These are phyloP conservation scores for Kryptopterus vitreolus DNA, from an alignment of 2,797 vertebrate species.

Conservation along the genomic window DNA sequence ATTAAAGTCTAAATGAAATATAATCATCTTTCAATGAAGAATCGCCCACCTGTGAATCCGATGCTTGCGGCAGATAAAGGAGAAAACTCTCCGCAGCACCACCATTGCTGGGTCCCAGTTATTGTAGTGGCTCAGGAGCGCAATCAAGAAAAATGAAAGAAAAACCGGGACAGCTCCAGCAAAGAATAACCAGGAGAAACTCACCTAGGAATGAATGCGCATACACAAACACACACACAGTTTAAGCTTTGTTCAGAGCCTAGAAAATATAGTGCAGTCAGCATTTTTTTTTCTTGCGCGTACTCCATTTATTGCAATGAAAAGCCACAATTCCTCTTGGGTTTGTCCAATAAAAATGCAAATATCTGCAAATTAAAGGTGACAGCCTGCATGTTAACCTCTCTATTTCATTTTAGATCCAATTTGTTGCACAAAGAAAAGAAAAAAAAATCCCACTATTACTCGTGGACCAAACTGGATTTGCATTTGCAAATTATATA, in stretches of 20 bases:
- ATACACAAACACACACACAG: background rate
- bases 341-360: background rate
- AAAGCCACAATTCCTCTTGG: background rate
- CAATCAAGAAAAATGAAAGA: conserved; percentile 90
- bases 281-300: background rate
- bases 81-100: conserved; percentile 87
- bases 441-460: background rate
- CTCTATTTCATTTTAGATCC: background rate
- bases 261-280: background rate
- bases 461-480: background rate
- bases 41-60: conserved; percentile 82
- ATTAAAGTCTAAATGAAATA: background rate
- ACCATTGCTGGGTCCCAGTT: conserved; percentile 98
- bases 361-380: background rate
- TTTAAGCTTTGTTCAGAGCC: background rate
- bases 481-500: background rate
- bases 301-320: background rate
- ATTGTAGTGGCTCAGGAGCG: conserved; percentile 93
- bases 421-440: background rate
- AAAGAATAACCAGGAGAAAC: conserved; percentile 96
- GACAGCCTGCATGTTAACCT: conserved; percentile 4
- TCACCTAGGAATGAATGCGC: conserved; percentile 73
- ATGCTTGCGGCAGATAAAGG: conserved; percentile 90
- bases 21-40: background rate
- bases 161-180: conserved; percentile 91